Conservation (phyloP, 2,113 vertebrate genomes). For the Thunnus maccoyii region DNA sequence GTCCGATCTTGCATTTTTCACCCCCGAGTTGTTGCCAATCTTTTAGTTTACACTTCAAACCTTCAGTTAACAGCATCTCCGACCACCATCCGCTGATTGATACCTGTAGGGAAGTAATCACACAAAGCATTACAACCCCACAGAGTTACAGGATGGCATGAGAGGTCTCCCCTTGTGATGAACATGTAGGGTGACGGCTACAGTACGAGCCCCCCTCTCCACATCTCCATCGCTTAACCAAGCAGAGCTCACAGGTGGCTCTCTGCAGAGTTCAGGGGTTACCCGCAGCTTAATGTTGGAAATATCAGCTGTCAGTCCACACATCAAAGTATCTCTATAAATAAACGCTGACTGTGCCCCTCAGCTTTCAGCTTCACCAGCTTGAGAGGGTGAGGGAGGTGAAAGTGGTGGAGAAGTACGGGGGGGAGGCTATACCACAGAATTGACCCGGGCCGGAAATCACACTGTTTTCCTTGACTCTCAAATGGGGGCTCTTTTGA, state of each 20-base stretch:
- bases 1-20: slow-evolving; percentile 6
- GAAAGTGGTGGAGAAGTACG: neutral
- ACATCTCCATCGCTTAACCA: neutral
- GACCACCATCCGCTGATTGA: neutral
- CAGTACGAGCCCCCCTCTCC: slow-evolving; percentile 17
- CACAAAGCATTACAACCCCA: neutral
- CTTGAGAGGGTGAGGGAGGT: slow-evolving; percentile 11
- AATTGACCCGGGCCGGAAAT: slow-evolving; percentile 73
- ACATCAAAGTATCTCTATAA: slow-evolving; percentile 69
- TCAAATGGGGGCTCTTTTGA: slow-evolving; percentile 67
- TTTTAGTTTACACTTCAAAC: slow-evolving; percentile 34
- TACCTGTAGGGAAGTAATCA: neutral
- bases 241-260: slow-evolving; percentile 55
- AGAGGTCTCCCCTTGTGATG: slow-evolving; percentile 18
- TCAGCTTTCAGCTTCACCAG: slow-evolving; percentile 31
- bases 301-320: slow-evolving; percentile 68
- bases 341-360: slow-evolving; percentile 68
- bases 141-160: neutral
- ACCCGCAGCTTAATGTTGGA: slow-evolving; percentile 35
- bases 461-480: slow-evolving; percentile 77
- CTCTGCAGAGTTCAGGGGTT: slow-evolving; percentile 30
- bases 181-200: slow-evolving; percentile 41
- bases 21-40: slow-evolving; percentile 6
- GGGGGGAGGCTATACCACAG: slow-evolving; percentile 28
- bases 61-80: neutral